Base-by-base conservation (phyloP, 2,113 vertebrate genomes). In the Engystomops pustulosus region DNA sequence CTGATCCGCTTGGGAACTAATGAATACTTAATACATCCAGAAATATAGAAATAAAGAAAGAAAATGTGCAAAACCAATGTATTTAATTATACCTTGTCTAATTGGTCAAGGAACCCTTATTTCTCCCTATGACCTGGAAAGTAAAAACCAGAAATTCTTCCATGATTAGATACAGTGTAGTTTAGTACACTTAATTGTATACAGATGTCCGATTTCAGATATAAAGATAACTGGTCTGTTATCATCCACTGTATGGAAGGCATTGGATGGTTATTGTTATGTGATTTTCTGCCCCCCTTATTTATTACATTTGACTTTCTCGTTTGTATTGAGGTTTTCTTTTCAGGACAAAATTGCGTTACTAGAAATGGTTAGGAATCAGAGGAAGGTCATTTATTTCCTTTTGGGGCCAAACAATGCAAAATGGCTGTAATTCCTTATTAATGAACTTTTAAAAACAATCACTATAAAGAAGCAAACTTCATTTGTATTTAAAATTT, bases 1-100 rank as follows among this genome's bases (percentile, higher is more conserved):
- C 27, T 17, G 34, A 72, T 74, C 30, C 25, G 51, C 69, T 30
- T 25, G 60, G 82, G 23, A 72, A 68, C 72, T 77, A 78, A 84
- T 78, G n/a, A 68, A 68, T 84, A 69, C 14, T 67, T 84, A 68
- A 53, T 84, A 77, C 23, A 34, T 8, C 38, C 36, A 77, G n/a
- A 49, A 83, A 83, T 45, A 60, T 10, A 12, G 23, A 38, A 30
- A 62, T 17, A 75, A 65, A n/a, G n/a, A 62, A 36, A 27, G 65
- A n/a, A 41, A 23, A 47, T 34, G 8, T 27, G 23, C 47, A 77
- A 47, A 49, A 34, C 20, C 2, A 53, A 47, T 4, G 53, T 68
- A n/a, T n/a, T 51, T 71, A 41, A 38, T 55, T 49, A 77, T 18
- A 30, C 51, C 30, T 25, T 69, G 23, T 36, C 7, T 55, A 78